Base-by-base conservation (phyloP, 2,113 vertebrate genomes). In the Colinus virginianus region DNA sequence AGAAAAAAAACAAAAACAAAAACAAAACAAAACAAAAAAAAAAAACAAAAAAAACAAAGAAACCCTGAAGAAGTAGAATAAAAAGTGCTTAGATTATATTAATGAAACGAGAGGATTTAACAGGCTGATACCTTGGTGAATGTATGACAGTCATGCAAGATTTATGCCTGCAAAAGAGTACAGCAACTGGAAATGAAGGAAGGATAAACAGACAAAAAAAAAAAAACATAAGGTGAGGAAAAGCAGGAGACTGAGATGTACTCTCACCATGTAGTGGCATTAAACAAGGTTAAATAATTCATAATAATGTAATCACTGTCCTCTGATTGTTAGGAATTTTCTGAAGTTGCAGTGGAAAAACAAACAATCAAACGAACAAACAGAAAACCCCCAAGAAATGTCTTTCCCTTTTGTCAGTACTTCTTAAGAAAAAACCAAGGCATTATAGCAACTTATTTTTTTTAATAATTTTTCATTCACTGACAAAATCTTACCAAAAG, bases 211-310 rank as follows among this genome's bases (percentile, higher is more conserved):
- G 13, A 59, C 5, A 34, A 45, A 61, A 58, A n/a, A 58, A n/a
- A 9, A 55, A 8, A 3, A 1, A 3, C 43, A 43, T 40, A 13
- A 3, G 2, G 30, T 1, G 9, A 84, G 23, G 34, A 11, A 7
- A 13, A 72, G 3, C 13, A 7, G 46, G 32, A 51, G 18, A 32
- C 34, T 38, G 16, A 16, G 2, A 17, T 14, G 26, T 2, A 34
- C 32, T 78, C 7, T 80, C 17, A 22, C 43, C 14, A 11, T 16
- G 17, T 9, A 34, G 25, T 2, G 53, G 46, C 7, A 45, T 40
- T 55, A 71, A 21, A 20, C 18, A 82, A 78, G 45, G 30, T 51
- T 67, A 40, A 74, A 62, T 15, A 66, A 2, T 15, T 34, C 21
- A 40, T 82, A 74, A 64, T 58, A 59, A 58, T 15, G 5, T 51